Evolutionary conservation across 2,113 vertebrate genomes (phyloP).

Genomic region (Ciconia boyciana): DNA sequence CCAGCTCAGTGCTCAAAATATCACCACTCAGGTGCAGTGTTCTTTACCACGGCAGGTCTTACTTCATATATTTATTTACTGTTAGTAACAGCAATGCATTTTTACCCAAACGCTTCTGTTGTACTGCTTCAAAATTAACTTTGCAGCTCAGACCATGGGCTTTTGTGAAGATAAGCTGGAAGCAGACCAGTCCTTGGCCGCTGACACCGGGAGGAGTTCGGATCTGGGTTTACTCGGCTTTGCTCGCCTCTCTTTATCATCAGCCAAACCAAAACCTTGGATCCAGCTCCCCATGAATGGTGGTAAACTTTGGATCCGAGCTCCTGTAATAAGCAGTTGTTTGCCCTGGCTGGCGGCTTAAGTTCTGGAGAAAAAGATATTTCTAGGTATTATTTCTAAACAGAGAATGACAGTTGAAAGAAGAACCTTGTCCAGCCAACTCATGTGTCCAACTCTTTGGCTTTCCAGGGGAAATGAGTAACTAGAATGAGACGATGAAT

Average conservation of each 20-base stretch:
- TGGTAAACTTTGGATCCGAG: neutral
- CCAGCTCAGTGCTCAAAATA: neutral
- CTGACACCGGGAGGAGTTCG: neutral
- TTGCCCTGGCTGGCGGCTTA: neutral
- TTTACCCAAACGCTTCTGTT: neutral
- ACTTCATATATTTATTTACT: neutral
- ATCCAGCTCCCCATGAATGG: slow-evolving; percentile 1
- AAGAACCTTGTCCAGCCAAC: neutral
- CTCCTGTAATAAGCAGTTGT: neutral
- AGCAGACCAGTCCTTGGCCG: neutral
- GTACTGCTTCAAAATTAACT: neutral
- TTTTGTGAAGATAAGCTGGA: neutral
- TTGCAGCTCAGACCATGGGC: neutral
- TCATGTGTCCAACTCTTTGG: neutral
- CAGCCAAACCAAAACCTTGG: slow-evolving; percentile 2
- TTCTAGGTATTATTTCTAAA: slow-evolving; percentile 5
- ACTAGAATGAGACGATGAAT: neutral
- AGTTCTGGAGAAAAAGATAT: neutral
- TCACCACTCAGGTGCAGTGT: neutral
- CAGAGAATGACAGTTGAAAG: neutral
- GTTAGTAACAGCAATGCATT: neutral
- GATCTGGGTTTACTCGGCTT: neutral
- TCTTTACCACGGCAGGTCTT: neutral
- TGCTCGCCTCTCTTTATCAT: neutral
- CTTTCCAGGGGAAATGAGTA: neutral